Base-by-base conservation (phyloP, 2,113 vertebrate genomes). In the Megaleporinus macrocephalus region DNA sequence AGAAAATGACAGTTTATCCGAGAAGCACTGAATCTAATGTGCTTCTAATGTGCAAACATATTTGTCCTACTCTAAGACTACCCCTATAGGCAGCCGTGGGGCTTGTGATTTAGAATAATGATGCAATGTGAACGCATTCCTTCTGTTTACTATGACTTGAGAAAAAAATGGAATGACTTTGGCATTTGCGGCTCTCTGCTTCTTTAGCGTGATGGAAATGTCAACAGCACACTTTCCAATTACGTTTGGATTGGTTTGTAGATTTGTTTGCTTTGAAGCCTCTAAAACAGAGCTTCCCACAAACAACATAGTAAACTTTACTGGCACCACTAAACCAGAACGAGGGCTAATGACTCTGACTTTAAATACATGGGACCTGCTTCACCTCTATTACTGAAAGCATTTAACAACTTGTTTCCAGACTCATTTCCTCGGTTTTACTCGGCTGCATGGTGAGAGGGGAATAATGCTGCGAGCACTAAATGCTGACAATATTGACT, bases 121-220 rank as follows among this genome's bases (percentile, higher is more conserved):
- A 84, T 85, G 83, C 76, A 66, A 30, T 85, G 89, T 89, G 86
- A 90, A 90, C 89, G 82, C 71, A 84, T 86, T 89, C 83, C 51
- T 75, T 86, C 86, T 85, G 81, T 69, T 78, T 11, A 55, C 36
- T 77, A 83, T 82, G 81, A 68, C 49, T 77, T n/a, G n/a, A n/a
- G 84, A 62, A 65, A 76, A 72, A 89, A 91, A 89, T 87, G 79
- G 61, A 88, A 89, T 92, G 84, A 86, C 84, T 86, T 88, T 75
- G 57, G 81, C 83, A 73, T 79, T 68, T 44, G 72, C 84, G 77
- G 84, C 78, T 68, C 78, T 85, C 82, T 75, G 79, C 77, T 89
- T 84, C 62, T 79, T 85, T 82, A 78, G 81, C 73, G 76, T 14
- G 33, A 89, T 88, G 89, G 85, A 91, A 84, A 84, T 87, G 87